Evolutionary conservation across 2,888 invertebrate genomes (phyloP).

Genomic region (Cephus pulcher): DNA sequence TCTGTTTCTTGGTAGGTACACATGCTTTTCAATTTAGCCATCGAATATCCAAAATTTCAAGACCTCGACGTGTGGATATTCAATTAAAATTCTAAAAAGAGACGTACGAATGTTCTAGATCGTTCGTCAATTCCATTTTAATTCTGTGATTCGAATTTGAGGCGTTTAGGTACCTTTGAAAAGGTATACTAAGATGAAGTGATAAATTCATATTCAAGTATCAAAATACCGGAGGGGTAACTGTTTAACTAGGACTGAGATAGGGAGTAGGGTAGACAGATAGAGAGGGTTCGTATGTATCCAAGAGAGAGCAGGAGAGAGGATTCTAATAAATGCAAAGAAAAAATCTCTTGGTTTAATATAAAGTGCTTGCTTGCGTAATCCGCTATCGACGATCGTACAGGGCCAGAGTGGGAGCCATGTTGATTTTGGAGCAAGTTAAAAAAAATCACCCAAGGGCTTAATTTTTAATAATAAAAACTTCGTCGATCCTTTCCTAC

Average conservation of each 20-base stretch:
- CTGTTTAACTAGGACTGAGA: background rate
- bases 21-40: background rate
- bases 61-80: background rate
- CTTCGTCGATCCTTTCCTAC: background rate
- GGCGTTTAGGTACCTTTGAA: background rate
- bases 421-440: conserved; percentile 25
- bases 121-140: background rate
- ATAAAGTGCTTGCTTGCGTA: conserved; percentile 55
- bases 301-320: background rate
- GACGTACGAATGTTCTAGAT: fast-evolving
- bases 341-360: conserved; percentile 31
- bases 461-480: conserved; percentile 39
- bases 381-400: conserved; percentile 53
- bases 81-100: background rate
- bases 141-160: background rate
- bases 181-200: background rate
- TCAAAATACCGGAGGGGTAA: background rate
- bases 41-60: background rate
- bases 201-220: background rate
- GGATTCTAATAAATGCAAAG: background rate
- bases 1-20: background rate
- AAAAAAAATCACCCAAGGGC: conserved; percentile 35
- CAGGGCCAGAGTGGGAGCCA: background rate
- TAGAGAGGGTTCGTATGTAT: background rate
- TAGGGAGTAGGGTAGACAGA: too few relatives aligned